Evolutionary conservation across 2,888 invertebrate species (phyloP), one percentile per base, ranked within the genome.

Genomic region (Ligdia adustata): DNA sequence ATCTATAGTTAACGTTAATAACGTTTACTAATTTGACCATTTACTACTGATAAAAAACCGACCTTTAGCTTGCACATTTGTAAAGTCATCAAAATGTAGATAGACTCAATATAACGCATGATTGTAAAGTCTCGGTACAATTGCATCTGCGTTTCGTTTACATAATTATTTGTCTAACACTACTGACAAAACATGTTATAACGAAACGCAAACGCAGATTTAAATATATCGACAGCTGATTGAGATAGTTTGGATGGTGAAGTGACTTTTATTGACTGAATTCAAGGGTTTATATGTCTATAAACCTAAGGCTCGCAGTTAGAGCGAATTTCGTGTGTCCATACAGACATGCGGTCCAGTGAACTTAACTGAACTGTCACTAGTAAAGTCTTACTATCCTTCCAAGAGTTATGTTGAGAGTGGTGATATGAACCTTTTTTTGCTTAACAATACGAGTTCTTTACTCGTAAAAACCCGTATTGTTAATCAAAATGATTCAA

Each of bases 21-120:
- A n/a, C n/a, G n/a, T n/a, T n/a, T n/a, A n/a, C n/a, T n/a, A n/a
- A n/a, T n/a, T n/a, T n/a, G n/a, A n/a, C n/a, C n/a, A n/a, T n/a
- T n/a, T n/a, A n/a, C n/a, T n/a, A n/a, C n/a, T n/a, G n/a, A n/a
- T n/a, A n/a, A n/a, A n/a, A n/a, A n/a, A n/a, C n/a, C n/a, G n/a
- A n/a, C n/a, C n/a, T n/a, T n/a, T n/a, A n/a, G n/a, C n/a, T 22
- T 22, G 22, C 7, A 22, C 22, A n/a, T 7, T 2, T 22, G 2
- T 6, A 18, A 16, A 14, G 3, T 34, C 34, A 34, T 34, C 26
- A 9, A n/a, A 27, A 11, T 37, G 27, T 37, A 37, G 37, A 18
- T 37, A 27, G n/a, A 28, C 5, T 16, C 35, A 24, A 26, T 26
- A 15, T 6, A n/a, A n/a, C 18, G 22, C 22, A n/a, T 9, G 22